phyloP scores from a whole-genome alignment of 2,113 vertebrate genomes.

The Peromyscus maniculatus region DNA sequence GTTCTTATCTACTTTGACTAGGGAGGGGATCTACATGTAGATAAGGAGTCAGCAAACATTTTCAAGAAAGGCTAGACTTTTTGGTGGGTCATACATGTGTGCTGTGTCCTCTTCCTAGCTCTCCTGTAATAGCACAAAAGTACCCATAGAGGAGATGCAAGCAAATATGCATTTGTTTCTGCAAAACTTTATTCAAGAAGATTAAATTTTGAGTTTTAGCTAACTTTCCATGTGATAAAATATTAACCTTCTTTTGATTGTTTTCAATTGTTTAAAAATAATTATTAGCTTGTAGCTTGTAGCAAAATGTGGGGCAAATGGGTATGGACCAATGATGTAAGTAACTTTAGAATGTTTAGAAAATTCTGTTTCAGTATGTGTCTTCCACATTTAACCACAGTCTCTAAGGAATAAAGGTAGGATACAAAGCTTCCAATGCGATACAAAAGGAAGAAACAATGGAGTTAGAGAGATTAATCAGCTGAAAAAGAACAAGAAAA shows the following conservation, averaged over 20 bases:
- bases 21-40: background rate
- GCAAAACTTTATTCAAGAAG: background rate
- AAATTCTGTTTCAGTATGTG: background rate
- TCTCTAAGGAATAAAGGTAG: background rate
- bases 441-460: conserved; percentile 7
- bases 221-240: background rate
- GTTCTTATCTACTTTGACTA: background rate
- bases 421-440: background rate
- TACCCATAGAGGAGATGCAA: background rate
- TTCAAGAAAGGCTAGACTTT: background rate
- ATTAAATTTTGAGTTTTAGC: background rate
- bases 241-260: background rate
- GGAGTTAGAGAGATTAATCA: background rate
- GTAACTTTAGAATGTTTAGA: background rate
- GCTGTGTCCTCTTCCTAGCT: background rate
- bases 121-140: background rate
- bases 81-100: background rate
- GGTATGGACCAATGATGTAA: background rate
- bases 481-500: background rate
- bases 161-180: background rate
- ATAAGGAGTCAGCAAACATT: background rate
- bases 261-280: background rate
- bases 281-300: background rate
- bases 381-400: conserved; percentile 8
- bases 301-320: background rate